Evolutionary conservation across 2,113 vertebrate genomes (phyloP).

Genomic region (Etia nguti): DNA sequence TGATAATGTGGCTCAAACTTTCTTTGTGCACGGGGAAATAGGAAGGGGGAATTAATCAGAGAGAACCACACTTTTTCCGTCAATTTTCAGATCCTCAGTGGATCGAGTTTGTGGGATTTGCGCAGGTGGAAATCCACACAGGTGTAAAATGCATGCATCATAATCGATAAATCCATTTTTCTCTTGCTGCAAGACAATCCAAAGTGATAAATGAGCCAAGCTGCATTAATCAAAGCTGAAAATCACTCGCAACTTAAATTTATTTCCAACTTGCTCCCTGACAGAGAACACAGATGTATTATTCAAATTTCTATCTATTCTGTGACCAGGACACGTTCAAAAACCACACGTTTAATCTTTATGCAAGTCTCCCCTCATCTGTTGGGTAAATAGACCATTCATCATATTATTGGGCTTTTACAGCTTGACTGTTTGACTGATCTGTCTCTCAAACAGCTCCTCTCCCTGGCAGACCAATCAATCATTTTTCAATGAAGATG

Average conservation of each 20-base stretch:
- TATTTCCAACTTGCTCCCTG: constrained; percentile 31
- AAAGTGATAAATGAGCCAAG: constrained; percentile 19
- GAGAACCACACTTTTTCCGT: background rate
- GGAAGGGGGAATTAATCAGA: background rate
- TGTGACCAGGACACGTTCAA: constrained; percentile 22
- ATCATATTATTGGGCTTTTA: constrained; percentile 61
- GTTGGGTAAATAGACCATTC: constrained; percentile 67
- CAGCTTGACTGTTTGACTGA: constrained; percentile 60
- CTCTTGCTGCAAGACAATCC: background rate
- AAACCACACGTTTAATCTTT: constrained; percentile 46
- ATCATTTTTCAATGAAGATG: constrained; percentile 69
- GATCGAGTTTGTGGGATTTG: background rate
- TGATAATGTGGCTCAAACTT: constrained; percentile 12
- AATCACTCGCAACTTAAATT: constrained; percentile 23
- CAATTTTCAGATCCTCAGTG: background rate
- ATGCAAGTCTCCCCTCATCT: constrained; percentile 53
- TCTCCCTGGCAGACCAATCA: constrained; percentile 48
- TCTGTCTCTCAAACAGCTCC: constrained; percentile 59
- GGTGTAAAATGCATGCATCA: constrained; percentile 9
- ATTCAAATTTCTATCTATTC: constrained; percentile 39
- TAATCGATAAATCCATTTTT: constrained; percentile 33
- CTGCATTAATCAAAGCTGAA: background rate
- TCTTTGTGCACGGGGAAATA: background rate
- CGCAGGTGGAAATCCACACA: background rate
- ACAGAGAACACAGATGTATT: constrained; percentile 35